Evolutionary conservation across 2,113 vertebrate species (phyloP).

Genomic region (Edolisoma coerulescens): DNA sequence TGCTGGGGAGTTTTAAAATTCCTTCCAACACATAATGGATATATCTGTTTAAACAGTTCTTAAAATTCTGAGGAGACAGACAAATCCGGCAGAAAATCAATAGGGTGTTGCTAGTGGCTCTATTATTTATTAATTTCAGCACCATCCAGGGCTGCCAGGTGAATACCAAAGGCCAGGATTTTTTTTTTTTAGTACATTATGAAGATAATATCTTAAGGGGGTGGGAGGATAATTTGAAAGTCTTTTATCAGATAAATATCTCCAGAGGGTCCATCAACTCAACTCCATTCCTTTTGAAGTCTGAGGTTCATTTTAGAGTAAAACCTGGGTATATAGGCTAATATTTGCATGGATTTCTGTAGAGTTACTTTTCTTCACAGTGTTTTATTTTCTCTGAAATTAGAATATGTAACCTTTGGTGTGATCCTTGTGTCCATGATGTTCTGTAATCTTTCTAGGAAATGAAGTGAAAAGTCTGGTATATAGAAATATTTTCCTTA

Average conservation of each 20-base stretch:
- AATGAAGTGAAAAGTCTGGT: slow-evolving; percentile 26
- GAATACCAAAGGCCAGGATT: background rate
- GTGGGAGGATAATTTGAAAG: background rate
- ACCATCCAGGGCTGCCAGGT: background rate
- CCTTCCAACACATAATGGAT: slow-evolving; percentile 52
- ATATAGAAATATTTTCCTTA: background rate
- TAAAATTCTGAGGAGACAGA: slow-evolving; percentile 55
- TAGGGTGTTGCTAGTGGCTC: slow-evolving; percentile 30
- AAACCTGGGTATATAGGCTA: background rate
- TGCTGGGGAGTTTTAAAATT: slow-evolving; percentile 43
- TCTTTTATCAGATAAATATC: background rate
- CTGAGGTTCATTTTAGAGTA: background rate
- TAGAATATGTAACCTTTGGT: background rate
- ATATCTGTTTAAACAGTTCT: slow-evolving; percentile 56
- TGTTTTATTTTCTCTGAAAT: slow-evolving; percentile 12
- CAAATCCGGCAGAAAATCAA: slow-evolving; percentile 51
- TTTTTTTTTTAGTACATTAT: background rate
- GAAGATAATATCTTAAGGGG: background rate
- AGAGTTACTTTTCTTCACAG: background rate
- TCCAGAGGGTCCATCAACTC: background rate
- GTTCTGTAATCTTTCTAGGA: slow-evolving; percentile 30
- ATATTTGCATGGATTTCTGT: background rate
- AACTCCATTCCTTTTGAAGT: background rate
- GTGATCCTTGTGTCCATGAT: background rate
- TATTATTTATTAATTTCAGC: slow-evolving; percentile 61